phyloP scores from a whole-genome alignment of 2,797 vertebrate species.

The Hoplostethus mediterraneus region DNA sequence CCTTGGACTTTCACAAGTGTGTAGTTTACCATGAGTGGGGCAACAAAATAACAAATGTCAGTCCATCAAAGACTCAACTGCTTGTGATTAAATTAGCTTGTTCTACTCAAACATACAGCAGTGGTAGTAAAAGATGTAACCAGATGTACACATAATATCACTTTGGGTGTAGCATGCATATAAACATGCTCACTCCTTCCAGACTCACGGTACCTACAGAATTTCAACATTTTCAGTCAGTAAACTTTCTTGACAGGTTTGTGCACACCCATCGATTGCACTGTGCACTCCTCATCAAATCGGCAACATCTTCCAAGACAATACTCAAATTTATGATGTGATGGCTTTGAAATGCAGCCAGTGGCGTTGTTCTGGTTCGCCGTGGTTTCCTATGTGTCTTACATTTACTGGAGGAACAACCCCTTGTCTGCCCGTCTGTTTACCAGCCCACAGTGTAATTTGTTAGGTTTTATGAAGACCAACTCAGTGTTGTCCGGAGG shows the following conservation, averaged over 20 bases:
- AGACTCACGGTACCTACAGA: neutral
- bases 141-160: neutral
- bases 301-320: neutral
- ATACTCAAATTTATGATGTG: conserved; percentile 14
- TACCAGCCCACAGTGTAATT: conserved; percentile 59
- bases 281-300: neutral
- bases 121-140: neutral
- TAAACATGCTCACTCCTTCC: neutral
- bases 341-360: conserved; percentile 25
- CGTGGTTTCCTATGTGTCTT: neutral
- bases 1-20: neutral
- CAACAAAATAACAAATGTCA: neutral
- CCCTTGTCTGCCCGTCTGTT: conserved; percentile 50
- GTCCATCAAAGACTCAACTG: neutral
- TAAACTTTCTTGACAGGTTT: neutral
- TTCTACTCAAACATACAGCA: no score
- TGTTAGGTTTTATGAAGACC: conserved; percentile 72
- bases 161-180: neutral
- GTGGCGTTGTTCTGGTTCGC: conserved; percentile 42
- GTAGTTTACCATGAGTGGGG: neutral
- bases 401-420: conserved; percentile 31
- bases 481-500: conserved; percentile 65
- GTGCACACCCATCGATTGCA: neutral
- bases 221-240: neutral
- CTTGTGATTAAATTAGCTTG: no score